A percentile compares a stretch with the other conserved stretches of the same genome.
These are phyloP conservation scores for Pyrrhia umbra DNA, from an alignment of 2,888 invertebrate species.

Conservation along the genomic window DNA sequence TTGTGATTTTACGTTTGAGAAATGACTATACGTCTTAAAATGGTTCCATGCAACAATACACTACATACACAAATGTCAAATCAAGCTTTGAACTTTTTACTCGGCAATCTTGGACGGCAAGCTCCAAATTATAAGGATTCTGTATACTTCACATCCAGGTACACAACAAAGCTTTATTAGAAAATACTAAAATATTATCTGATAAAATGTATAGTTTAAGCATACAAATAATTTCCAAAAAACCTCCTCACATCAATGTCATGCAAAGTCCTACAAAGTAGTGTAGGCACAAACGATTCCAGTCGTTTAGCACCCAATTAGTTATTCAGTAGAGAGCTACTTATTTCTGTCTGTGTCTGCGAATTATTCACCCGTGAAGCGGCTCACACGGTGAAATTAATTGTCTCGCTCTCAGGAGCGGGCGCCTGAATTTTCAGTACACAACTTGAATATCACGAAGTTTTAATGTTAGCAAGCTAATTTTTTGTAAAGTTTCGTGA, in stretches of 20 bases:
- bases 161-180: too few relatives aligned
- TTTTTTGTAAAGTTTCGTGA: slow-evolving; percentile 42
- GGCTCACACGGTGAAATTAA: slow-evolving; percentile 50
- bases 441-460: slow-evolving; percentile 29
- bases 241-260: background rate
- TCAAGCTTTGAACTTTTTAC: too few relatives aligned
- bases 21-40: too few relatives aligned
- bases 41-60: too few relatives aligned
- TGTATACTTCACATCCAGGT: too few relatives aligned
- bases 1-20: too few relatives aligned
- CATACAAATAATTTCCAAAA: background rate
- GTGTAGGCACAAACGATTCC: background rate
- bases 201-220: too few relatives aligned
- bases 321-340: slow-evolving; percentile 38
- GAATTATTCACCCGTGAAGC: slow-evolving; percentile 57
- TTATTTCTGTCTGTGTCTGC: slow-evolving; percentile 51
- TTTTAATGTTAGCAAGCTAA: slow-evolving; percentile 25
- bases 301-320: slow-evolving; percentile 54
- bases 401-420: slow-evolving; percentile 46
- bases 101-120: too few relatives aligned
- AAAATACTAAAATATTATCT: too few relatives aligned
- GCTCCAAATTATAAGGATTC: too few relatives aligned
- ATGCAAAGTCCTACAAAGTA: slow-evolving; percentile 3
- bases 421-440: slow-evolving; percentile 27
- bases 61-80: too few relatives aligned